These are phyloP conservation scores for Gambusia affinis DNA, from an alignment of 2,113 vertebrate genomes.

Conservation along the genomic window DNA sequence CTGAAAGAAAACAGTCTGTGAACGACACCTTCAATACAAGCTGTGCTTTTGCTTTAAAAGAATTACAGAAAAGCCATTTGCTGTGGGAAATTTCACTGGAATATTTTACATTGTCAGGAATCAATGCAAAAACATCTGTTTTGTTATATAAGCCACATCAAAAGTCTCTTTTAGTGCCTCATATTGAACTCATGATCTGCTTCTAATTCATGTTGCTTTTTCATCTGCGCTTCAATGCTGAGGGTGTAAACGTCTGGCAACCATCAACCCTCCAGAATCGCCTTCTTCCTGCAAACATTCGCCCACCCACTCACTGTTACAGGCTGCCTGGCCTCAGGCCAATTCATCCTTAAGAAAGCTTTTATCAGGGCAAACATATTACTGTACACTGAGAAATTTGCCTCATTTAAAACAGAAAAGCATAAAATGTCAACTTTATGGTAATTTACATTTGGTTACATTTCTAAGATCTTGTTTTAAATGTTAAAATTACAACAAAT, in stretches of 20 bases:
- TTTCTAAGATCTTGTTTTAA: background rate
- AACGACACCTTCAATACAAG: background rate
- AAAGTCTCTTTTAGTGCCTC: background rate
- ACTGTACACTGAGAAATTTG: background rate
- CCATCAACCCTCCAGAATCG: background rate
- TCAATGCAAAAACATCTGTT: background rate
- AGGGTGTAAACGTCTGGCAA: background rate
- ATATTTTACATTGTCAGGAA: background rate
- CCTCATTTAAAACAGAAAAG: background rate
- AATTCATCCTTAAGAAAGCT: background rate
- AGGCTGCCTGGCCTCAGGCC: background rate
- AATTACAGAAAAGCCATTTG: background rate
- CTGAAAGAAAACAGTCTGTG: slow-evolving; percentile 19
- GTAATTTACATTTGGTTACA: background rate
- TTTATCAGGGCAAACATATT: background rate
- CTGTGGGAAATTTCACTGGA: background rate
- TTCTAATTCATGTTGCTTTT: background rate
- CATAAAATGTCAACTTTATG: background rate
- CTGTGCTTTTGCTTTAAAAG: background rate
- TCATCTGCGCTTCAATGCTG: background rate
- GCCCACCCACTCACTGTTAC: background rate
- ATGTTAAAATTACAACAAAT: background rate
- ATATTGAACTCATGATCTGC: background rate
- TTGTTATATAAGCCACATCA: background rate
- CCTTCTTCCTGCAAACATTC: background rate